phyloP scores from a whole-genome alignment of 2,113 vertebrate genomes.

The Eublepharis macularius region DNA sequence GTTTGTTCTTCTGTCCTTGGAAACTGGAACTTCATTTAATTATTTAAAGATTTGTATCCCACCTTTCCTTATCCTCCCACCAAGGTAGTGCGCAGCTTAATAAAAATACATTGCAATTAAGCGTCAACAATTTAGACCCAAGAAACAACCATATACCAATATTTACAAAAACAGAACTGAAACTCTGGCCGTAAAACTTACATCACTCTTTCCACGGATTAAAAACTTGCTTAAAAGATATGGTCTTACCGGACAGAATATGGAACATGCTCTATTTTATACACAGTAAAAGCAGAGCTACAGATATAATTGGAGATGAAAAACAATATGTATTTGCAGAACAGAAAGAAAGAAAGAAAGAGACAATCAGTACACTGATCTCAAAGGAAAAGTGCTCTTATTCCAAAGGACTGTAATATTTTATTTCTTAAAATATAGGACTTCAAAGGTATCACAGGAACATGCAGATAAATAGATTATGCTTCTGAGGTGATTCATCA shows the following conservation, averaged over 20 bases:
- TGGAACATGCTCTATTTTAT: background rate
- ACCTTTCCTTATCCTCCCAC: too few species aligned
- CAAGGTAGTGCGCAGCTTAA: too few species aligned
- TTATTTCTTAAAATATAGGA: constrained; percentile 38
- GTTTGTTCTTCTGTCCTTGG: too few species aligned
- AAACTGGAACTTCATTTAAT: too few species aligned
- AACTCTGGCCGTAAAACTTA: too few species aligned
- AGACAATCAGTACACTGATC: background rate
- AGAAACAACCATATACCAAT: too few species aligned
- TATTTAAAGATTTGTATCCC: too few species aligned
- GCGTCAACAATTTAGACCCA: too few species aligned
- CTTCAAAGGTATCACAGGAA: constrained; percentile 56
- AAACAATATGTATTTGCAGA: background rate
- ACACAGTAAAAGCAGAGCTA: background rate
- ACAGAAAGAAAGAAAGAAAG: background rate
- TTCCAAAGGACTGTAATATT: constrained; percentile 42
- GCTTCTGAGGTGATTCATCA: constrained; percentile 45
- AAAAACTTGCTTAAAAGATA: too few species aligned
- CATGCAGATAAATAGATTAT: constrained; percentile 55
- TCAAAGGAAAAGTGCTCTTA: constrained; percentile 43
- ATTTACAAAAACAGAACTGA: too few species aligned
- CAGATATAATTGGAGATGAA: background rate
- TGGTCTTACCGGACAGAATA: background rate
- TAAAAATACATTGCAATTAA: too few species aligned
- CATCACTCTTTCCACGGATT: too few species aligned